Conservation (phyloP, 1,140 invertebrate genomes). For the Brachionus paranguensis region DNA sequence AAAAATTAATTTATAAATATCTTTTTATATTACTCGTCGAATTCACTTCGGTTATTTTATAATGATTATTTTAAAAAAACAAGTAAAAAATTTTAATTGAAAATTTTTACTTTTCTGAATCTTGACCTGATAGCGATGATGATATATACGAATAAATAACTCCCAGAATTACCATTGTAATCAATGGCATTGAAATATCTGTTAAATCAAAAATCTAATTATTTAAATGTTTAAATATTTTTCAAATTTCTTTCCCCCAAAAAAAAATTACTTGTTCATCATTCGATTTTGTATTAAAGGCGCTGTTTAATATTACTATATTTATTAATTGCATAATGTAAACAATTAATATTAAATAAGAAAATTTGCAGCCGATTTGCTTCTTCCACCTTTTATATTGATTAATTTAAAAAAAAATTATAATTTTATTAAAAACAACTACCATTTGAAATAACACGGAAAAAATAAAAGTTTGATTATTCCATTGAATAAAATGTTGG, state of each 20-base stretch:
- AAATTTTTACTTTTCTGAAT: neutral
- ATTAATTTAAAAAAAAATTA: neutral
- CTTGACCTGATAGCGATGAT: neutral
- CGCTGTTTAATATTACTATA: neutral
- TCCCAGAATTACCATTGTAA: neutral
- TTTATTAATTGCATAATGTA: neutral
- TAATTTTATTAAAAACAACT: neutral
- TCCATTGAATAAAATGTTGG: constrained; percentile 25
- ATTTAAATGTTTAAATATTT: neutral
- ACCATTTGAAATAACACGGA: constrained; percentile 24
- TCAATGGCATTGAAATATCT: neutral
- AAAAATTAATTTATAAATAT: neutral
- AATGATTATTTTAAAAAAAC: neutral
- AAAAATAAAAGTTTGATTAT: constrained; percentile 13
- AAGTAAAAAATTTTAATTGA: neutral
- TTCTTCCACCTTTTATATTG: constrained; percentile 9
- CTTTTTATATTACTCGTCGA: neutral
- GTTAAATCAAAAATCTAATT: neutral
- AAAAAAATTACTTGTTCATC: constrained; percentile 14
- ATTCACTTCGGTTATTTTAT: neutral
- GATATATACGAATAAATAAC: constrained; percentile 34
- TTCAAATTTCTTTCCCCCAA: neutral
- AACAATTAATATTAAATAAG: neutral
- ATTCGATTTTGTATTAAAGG: neutral
- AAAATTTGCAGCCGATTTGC: neutral